These are phyloP conservation scores for Patiria pectinifera DNA, from an alignment of 53 echinoderm and acorn worm species.

Conservation along the genomic window DNA sequence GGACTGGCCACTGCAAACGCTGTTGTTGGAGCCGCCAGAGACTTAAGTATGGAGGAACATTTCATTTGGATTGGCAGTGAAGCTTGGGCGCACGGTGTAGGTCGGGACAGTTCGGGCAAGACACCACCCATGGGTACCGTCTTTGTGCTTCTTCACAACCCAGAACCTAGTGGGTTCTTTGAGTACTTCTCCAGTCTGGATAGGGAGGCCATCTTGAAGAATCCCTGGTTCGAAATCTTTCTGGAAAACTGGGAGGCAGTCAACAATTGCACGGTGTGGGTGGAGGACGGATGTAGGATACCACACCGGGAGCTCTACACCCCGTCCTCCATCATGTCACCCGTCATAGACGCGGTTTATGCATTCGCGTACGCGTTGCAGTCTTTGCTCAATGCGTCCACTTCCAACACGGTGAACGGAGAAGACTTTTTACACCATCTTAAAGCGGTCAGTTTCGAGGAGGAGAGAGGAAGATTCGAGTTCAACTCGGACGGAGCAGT, in stretches of 20 bases:
- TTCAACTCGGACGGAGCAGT: conserved; percentile 57
- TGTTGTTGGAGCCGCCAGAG: conserved; percentile 4
- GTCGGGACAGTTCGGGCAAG: background rate
- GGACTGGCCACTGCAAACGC: background rate
- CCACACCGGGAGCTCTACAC: conserved; percentile 10
- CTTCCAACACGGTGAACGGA: conserved; percentile 2
- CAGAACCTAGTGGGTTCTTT: conserved; percentile 22
- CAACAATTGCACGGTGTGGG: conserved; percentile 20
- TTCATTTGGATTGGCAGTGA: conserved; percentile 60
- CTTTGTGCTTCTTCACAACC: conserved; percentile 13
- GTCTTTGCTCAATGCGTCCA: conserved; percentile 7
- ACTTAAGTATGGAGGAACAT: background rate
- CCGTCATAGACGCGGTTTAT: conserved; percentile 61
- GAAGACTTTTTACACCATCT: conserved; percentile 43
- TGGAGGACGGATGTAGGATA: background rate
- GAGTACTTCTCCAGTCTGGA: conserved; percentile 14
- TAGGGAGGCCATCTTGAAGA: background rate
- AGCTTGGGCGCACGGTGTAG: conserved; percentile 31
- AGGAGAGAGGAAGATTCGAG: conserved; percentile 16
- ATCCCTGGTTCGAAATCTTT: background rate
- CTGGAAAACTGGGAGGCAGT: conserved; percentile 12
- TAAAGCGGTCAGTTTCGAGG: conserved; percentile 46
- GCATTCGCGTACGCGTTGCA: conserved; percentile 61
- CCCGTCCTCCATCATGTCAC: background rate
- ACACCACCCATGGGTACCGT: background rate